These are phyloP conservation scores for Danaus chrysippus DNA, from an alignment of 2,888 invertebrate species.

Conservation along the genomic window DNA sequence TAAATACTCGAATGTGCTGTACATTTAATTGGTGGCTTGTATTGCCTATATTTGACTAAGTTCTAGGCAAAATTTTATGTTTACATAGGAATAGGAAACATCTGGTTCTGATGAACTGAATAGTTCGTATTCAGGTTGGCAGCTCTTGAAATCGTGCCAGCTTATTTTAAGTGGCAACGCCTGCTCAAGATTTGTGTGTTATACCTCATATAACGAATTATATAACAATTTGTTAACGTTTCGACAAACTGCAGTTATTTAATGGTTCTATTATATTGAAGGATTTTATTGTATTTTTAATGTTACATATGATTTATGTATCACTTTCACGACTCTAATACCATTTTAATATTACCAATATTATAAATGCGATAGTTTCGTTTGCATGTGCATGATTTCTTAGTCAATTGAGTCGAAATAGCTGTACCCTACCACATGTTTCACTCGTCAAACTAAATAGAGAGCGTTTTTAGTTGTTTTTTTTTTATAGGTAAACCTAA, in stretches of 20 bases:
- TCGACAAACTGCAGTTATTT: no score
- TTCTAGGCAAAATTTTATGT: constrained; percentile 47
- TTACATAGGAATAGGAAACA: constrained; percentile 67
- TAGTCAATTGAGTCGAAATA: no score
- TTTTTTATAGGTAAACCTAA: no score
- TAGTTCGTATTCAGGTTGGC: constrained; percentile 73
- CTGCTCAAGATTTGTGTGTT: constrained; percentile 70
- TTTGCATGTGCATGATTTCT: no score
- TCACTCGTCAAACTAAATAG: no score
- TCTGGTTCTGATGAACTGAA: constrained; percentile 77
- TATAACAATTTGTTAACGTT: constrained; percentile 23
- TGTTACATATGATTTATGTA: background rate
- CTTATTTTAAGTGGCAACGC: constrained; percentile 76
- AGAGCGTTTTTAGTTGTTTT: no score
- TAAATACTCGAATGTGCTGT: no score
- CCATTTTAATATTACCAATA: no score
- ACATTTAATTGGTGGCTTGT: background rate
- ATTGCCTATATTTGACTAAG: constrained; percentile 8
- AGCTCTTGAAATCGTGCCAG: constrained; percentile 76
- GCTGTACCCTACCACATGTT: no score
- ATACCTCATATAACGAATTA: constrained; percentile 52
- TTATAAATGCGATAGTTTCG: no score
- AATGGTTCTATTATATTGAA: background rate
- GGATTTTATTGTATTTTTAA: background rate
- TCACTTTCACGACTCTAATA: background rate